Evolutionary conservation across 2,797 vertebrate species (phyloP), one percentile per base, ranked within the genome.

Genomic region (Phylloscopus collybita): DNA sequence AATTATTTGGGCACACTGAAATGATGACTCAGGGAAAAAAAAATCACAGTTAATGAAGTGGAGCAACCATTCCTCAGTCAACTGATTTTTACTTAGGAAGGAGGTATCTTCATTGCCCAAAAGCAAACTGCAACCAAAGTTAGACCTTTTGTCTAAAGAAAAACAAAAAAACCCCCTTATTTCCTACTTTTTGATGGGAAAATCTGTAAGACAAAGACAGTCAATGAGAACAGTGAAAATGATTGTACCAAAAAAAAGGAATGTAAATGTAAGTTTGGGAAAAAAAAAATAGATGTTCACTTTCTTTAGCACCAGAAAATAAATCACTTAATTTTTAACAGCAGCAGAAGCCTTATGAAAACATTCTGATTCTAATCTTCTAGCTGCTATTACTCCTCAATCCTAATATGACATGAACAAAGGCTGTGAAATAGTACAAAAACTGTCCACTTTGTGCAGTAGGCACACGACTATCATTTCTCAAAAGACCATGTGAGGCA

Each of bases 161-260:
- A 86, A 17, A 19, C 10, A 32, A 20, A 72, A n/a, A n/a, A 36
- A 6, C 0, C 0, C 25, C 11, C 4, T 83, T 74, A 12, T 38
- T 56, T 44, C n/a, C 26, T 60, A 61, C 30, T 60, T 94, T 70
- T 71, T 67, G 16, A 57, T 49, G 9, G 20, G 61, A 89, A 85
- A 47, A 34, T 36, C 19, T 47, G 13, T 42, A 70, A 30, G 26
- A 64, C n/a, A 80, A 59, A 64, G 57, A 18, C 8, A 29, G 12
- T 22, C 32, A 72, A 66, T 2, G 12, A 85, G 36, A 87, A 61
- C 23, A 51, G 44, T 49, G 51, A 80, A 86, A 90, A 80, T 26
- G 1, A 69, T n/a, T 38, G 26, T 2, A 64, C 5, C 32, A 49
- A 69, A 62, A 50, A 17, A 69, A 62, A 50, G 2, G 11, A 40